Percentiles rank a stretch among this genome's conserved stretches.
Conservation (phyloP, 2,888 invertebrate genomes). For the Ceriagrion tenellum region DNA sequence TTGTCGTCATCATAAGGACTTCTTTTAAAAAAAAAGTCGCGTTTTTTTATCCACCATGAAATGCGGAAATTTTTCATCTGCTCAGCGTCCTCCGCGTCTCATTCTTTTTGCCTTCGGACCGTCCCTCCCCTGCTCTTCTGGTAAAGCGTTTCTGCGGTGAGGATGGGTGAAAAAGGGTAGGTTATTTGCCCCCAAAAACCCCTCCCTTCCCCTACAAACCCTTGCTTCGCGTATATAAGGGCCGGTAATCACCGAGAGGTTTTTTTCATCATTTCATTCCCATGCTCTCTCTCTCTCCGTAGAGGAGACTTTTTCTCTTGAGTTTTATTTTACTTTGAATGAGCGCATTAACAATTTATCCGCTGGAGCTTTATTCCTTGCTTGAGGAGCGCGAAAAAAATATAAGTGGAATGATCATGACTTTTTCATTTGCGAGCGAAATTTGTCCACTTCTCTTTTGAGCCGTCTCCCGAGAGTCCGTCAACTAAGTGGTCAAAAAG, state of each 20-base stretch:
- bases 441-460: neutral
- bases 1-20: neutral
- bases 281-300: neutral
- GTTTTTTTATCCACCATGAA: neutral
- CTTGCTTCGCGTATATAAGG: neutral
- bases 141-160: neutral
- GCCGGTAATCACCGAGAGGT: neutral
- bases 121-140: neutral
- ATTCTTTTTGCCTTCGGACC: neutral
- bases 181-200: too few relatives aligned
- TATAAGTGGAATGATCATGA: neutral
- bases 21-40: neutral
- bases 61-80: slow-evolving; percentile 22
- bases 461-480: neutral
- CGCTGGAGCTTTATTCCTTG: neutral
- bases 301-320: neutral
- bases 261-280: neutral
- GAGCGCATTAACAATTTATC: slow-evolving; percentile 31
- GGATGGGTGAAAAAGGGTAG: neutral
- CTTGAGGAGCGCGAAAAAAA: neutral
- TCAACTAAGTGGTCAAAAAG: neutral
- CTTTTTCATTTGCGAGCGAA: neutral
- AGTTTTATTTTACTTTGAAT: neutral
- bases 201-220: neutral
- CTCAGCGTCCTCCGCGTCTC: neutral